These are phyloP conservation scores for Callithrix jacchus DNA, from an alignment of 2,113 vertebrate genomes.

Conservation along the genomic window DNA sequence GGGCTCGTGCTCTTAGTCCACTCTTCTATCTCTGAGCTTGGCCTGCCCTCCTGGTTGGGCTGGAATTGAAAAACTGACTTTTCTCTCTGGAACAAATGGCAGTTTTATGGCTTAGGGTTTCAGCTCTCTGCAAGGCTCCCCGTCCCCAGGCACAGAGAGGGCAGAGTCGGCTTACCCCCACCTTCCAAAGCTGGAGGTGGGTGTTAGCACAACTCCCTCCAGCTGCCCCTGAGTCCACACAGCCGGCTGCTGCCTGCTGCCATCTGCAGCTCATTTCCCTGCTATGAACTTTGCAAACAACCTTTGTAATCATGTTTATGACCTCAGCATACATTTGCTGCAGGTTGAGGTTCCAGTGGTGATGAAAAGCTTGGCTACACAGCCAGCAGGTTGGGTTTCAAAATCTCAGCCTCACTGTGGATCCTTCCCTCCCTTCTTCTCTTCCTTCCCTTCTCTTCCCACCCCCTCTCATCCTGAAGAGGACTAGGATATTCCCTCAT, in stretches of 20 bases:
- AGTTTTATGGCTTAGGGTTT: not conserved
- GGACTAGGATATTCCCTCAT: not conserved
- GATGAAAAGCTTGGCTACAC: slow-evolving; percentile 54
- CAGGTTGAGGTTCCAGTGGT: slow-evolving; percentile 64
- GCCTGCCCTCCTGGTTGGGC: not conserved
- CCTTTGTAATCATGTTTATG: slow-evolving; percentile 73
- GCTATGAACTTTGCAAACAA: slow-evolving; percentile 69
- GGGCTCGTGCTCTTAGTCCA: not conserved
- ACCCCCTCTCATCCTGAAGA: not conserved
- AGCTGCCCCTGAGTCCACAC: slow-evolving; percentile 67
- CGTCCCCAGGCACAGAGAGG: not conserved
- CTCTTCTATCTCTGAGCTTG: not conserved
- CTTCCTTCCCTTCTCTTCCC: not conserved
- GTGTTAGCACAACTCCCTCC: slow-evolving; percentile 46
- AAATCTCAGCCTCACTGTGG: not conserved
- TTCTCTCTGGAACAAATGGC: not conserved
- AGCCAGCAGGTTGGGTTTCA: slow-evolving; percentile 39
- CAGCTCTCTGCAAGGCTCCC: not conserved
- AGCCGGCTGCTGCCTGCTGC: slow-evolving; percentile 74
- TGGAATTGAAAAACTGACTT: not conserved
- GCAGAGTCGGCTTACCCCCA: not conserved
- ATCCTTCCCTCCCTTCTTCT: not conserved
- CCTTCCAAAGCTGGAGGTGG: not conserved
- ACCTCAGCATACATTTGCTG: not conserved
- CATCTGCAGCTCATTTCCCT: slow-evolving; percentile 68